Percentiles rank a stretch among this genome's conserved stretches.
Conservation (phyloP, 2,888 invertebrate genomes). For the Eupithecia subfuscata region DNA sequence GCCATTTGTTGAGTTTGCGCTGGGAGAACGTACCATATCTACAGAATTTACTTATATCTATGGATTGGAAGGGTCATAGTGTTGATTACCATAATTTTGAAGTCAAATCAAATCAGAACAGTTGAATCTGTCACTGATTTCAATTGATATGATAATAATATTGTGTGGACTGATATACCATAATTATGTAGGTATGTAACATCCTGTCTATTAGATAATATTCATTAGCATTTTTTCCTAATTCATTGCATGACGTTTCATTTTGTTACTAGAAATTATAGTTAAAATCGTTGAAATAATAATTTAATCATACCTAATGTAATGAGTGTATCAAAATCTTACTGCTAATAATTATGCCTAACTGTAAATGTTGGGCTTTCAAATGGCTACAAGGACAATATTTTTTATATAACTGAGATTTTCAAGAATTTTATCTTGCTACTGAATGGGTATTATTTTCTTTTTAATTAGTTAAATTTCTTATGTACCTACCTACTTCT, state of each 20-base stretch:
- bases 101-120: background rate
- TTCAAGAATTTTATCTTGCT: background rate
- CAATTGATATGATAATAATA: background rate
- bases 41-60: too few relatives aligned
- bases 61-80: background rate
- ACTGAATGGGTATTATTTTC: background rate
- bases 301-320: background rate
- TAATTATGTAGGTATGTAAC: background rate
- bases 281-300: background rate
- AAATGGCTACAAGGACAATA: constrained; percentile 1
- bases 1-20: too few relatives aligned
- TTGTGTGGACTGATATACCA: constrained; percentile 1
- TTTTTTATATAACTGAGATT: background rate
- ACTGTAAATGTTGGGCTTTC: background rate
- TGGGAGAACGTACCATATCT: too few relatives aligned
- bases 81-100: background rate
- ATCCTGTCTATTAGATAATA: background rate
- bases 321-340: background rate
- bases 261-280: background rate
- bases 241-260: background rate
- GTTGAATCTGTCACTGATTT: background rate
- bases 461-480: background rate
- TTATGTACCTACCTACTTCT: background rate
- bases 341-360: background rate
- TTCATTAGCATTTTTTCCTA: background rate